phyloP scores from a whole-genome alignment of 2,797 vertebrate species.

The Jordanella pulchra region DNA sequence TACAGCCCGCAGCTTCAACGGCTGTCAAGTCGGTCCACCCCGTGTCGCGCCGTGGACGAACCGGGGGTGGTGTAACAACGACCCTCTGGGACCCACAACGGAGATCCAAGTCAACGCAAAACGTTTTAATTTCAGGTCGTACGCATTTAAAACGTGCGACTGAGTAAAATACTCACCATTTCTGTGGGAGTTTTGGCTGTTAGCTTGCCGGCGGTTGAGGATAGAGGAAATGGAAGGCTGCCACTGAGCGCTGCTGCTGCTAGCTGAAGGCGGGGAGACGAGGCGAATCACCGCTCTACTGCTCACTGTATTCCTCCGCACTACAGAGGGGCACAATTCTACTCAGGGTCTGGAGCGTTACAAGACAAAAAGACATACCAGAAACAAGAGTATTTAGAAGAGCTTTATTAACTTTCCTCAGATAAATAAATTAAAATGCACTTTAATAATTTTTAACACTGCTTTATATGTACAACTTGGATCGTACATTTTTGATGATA shows the following conservation, averaged over 20 bases:
- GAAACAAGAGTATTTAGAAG: background rate
- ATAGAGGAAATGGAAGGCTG: constrained; percentile 67
- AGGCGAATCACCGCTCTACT: constrained; percentile 47
- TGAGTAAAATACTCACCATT: constrained; percentile 67
- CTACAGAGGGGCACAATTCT: background rate
- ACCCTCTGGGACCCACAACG: rapidly evolving
- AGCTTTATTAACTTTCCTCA: no score
- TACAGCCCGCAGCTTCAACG: constrained; percentile 1
- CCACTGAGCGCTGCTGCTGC: constrained; percentile 39
- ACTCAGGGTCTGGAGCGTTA: background rate
- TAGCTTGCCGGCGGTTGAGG: constrained; percentile 44
- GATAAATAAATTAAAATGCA: no score
- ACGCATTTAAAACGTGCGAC: background rate
- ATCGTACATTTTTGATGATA: no score
- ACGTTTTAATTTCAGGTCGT: background rate
- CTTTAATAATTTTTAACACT: no score
- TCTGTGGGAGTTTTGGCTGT: constrained; percentile 32
- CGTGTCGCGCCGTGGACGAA: background rate
- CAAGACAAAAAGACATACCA: background rate
- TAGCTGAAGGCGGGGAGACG: constrained; percentile 46
- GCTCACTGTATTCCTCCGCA: constrained; percentile 75
- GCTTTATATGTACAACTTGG: no score
- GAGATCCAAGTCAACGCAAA: background rate
- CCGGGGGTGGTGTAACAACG: background rate
- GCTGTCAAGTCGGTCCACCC: constrained; percentile 2